Percentiles rank a stretch among this genome's conserved stretches.
phyloP scores from a whole-genome alignment of 2,888 invertebrate genomes.

The Dione juno region DNA sequence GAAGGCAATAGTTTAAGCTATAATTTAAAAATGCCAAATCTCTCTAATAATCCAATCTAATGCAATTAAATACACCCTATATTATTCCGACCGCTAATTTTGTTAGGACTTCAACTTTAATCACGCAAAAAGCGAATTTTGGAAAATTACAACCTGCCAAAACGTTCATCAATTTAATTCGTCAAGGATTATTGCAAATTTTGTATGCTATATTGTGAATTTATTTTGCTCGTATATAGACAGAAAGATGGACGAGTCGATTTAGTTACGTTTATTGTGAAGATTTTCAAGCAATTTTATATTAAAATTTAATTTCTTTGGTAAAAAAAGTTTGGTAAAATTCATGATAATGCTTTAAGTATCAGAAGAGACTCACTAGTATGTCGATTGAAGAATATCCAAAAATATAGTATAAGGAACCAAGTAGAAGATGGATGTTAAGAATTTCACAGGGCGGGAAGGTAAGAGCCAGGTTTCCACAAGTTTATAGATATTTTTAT shows the following conservation, averaged over 20 bases:
- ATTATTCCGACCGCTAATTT: neutral
- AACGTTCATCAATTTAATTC: conserved; percentile 20
- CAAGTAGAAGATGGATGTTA: no score
- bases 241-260: neutral
- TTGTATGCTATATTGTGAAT: neutral
- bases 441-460: no score
- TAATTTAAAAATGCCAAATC: neutral
- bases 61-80: neutral
- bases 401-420: no score
- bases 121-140: conserved; percentile 8
- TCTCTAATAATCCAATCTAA: neutral
- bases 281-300: no score
- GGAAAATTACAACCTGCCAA: conserved; percentile 7
- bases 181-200: conserved; percentile 16
- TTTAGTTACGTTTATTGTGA: neutral
- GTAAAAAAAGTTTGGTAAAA: no score
- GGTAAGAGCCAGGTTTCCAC: no score
- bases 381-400: no score
- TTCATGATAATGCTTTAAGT: no score
- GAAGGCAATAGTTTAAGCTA: no score
- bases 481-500: no score
- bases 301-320: no score
- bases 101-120: neutral
- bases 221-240: neutral
- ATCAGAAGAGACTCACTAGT: no score